Percentiles rank a stretch among this genome's conserved stretches.
These are phyloP conservation scores for Lepidurus packardi DNA, from an alignment of 1,140 invertebrate genomes.

Conservation along the genomic window DNA sequence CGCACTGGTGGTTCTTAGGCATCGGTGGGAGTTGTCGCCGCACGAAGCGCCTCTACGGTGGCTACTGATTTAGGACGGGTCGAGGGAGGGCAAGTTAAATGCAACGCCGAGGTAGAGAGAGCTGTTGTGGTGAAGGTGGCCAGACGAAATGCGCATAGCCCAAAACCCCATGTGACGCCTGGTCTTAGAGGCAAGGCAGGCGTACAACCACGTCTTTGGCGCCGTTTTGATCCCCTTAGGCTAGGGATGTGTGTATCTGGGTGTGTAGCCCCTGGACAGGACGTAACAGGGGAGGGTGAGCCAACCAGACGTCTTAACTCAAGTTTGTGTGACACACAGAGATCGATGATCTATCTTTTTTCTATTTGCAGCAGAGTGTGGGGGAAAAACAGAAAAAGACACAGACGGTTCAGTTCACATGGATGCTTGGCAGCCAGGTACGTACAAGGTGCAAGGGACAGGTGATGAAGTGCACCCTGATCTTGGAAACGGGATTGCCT, in stretches of 20 bases:
- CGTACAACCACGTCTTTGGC: conserved; percentile 5
- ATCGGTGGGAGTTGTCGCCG: neutral
- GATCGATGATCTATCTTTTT: neutral
- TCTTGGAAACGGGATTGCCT: neutral
- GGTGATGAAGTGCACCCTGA: neutral
- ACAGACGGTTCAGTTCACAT: neutral
- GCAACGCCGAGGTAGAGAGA: neutral
- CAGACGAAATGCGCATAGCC: neutral
- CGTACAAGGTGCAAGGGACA: neutral
- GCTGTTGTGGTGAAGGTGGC: neutral
- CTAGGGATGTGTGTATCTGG: neutral
- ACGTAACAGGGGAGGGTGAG: neutral
- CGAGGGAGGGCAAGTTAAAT: neutral
- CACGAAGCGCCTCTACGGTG: neutral
- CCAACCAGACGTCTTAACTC: conserved; percentile 16
- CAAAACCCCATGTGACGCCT: neutral
- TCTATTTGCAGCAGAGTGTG: neutral
- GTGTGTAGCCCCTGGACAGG: neutral
- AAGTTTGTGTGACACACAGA: neutral
- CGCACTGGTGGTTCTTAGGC: too few species aligned
- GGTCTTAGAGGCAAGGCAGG: neutral
- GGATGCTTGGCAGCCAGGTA: neutral
- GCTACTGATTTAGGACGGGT: conserved; percentile 9
- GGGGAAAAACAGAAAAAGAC: neutral
- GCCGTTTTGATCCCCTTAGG: neutral